A percentile compares a stretch with the other conserved stretches of the same genome.
Evolutionary conservation across 2,888 invertebrate genomes (phyloP).

Genomic region (Chaetogeoica ovagalla): DNA sequence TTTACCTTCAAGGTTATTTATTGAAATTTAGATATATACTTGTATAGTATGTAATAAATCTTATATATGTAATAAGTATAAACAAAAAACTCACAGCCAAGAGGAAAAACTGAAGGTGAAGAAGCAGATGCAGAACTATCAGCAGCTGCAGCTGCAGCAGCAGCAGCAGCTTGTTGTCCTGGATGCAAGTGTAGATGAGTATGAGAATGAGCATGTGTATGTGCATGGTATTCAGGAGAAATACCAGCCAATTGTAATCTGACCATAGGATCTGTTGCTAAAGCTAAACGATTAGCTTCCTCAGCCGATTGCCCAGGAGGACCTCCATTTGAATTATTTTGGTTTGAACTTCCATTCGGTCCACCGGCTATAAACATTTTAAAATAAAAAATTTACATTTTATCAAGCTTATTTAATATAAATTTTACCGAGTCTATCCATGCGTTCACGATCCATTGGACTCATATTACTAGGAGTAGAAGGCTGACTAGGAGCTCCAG

Average conservation of each 20-base stretch:
- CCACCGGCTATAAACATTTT: slow-evolving; percentile 22
- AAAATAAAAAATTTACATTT: neutral
- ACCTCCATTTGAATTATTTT: slow-evolving; percentile 43
- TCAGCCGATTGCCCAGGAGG: slow-evolving; percentile 45
- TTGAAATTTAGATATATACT: too few species aligned
- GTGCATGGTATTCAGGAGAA: slow-evolving; percentile 85
- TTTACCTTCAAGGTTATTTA: too few species aligned
- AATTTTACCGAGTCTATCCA: slow-evolving; percentile 77
- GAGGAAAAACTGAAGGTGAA: slow-evolving; percentile 61
- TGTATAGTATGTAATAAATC: neutral
- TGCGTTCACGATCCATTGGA: slow-evolving; percentile 84
- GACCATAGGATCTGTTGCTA: slow-evolving; percentile 88
- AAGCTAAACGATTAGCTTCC: slow-evolving; percentile 76
- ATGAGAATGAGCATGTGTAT: slow-evolving; percentile 89
- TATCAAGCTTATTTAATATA: slow-evolving; percentile 5
- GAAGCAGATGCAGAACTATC: slow-evolving; percentile 56
- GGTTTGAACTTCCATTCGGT: slow-evolving; percentile 37
- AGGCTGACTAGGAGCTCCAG: slow-evolving; percentile 58
- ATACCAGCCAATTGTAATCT: slow-evolving; percentile 92
- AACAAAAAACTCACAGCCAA: slow-evolving; percentile 59
- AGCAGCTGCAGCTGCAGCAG: slow-evolving; percentile 65
- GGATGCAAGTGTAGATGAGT: slow-evolving; percentile 88
- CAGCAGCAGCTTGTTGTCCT: slow-evolving; percentile 70
- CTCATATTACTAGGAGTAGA: slow-evolving; percentile 71
- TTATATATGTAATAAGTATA: neutral